Evolutionary conservation across 2,797 vertebrate genomes (phyloP).

Genomic region (Esox masquinongy): DNA sequence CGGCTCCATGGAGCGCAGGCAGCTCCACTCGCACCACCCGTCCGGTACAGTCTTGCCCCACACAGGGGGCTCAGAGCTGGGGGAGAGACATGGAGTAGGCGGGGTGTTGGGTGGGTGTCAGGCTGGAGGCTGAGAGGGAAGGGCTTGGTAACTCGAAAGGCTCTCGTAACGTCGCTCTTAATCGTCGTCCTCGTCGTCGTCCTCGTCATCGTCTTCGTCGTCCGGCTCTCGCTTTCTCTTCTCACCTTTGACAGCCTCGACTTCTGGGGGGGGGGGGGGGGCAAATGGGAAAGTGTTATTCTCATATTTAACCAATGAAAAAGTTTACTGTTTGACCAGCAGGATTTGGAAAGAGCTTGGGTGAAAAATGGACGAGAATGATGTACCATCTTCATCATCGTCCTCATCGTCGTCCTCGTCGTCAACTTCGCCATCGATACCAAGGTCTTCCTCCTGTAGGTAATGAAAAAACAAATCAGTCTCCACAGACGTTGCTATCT

Average conservation of each 20-base stretch:
- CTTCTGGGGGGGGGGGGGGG: slow-evolving; percentile 61
- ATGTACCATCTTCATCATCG: slow-evolving; percentile 74
- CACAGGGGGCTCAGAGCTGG: slow-evolving; percentile 73
- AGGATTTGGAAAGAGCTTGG: neutral
- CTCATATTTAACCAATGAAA: neutral
- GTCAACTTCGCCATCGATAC: slow-evolving; percentile 78
- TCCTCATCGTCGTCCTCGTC: slow-evolving; percentile 82
- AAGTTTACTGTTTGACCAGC: neutral
- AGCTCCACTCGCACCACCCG: slow-evolving; percentile 79
- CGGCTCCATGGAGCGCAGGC: slow-evolving; percentile 59
- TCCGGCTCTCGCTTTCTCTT: slow-evolving; percentile 92
- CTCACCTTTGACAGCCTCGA: slow-evolving; percentile 81
- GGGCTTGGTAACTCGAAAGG: slow-evolving; percentile 72
- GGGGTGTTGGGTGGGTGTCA: slow-evolving; percentile 58
- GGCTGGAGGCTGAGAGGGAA: slow-evolving; percentile 58
- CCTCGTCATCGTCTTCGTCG: slow-evolving; percentile 86
- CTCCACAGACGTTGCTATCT: neutral
- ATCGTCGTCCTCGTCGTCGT: slow-evolving; percentile 81
- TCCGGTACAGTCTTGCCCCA: slow-evolving; percentile 85
- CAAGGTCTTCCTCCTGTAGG: slow-evolving; percentile 81
- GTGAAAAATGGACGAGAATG: too few relatives aligned
- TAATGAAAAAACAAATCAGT: neutral
- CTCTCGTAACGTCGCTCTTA: slow-evolving; percentile 64
- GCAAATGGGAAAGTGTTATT: slow-evolving; percentile 7
- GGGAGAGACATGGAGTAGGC: slow-evolving; percentile 68